Conservation (phyloP, 2,888 invertebrate genomes). For the Synanthedon tipuliformis region DNA sequence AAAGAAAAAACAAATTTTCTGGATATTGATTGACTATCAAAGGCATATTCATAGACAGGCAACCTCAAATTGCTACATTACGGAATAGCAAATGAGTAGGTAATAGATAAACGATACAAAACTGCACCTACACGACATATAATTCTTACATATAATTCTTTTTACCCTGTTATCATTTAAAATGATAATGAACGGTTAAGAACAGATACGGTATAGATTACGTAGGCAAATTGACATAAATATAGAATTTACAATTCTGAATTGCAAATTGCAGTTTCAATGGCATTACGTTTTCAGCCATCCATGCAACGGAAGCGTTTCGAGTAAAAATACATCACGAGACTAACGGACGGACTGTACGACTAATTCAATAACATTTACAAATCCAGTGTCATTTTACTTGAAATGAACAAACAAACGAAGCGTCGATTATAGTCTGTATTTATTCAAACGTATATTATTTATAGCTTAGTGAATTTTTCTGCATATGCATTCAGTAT, state of each 20-base stretch:
- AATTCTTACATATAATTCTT: no score
- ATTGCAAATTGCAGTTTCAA: constrained; percentile 17
- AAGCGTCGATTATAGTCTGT: no score
- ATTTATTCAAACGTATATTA: no score
- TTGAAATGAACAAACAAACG: background rate
- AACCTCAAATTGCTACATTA: no score
- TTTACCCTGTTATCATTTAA: background rate
- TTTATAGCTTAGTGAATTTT: no score
- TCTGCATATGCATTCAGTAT: no score
- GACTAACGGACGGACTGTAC: constrained; percentile 12
- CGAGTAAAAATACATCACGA: constrained; percentile 23
- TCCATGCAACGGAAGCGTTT: constrained; percentile 19
- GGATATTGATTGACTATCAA: no score
- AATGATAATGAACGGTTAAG: background rate
- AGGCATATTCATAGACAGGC: no score
- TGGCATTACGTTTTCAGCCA: constrained; percentile 13
- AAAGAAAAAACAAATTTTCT: no score
- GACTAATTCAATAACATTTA: constrained; percentile 24
- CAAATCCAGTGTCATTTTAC: constrained; percentile 20
- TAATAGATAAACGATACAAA: no score
- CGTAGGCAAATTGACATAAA: background rate
- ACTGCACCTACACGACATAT: no score
- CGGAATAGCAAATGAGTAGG: no score
- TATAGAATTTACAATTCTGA: constrained; percentile 1
- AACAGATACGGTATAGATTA: background rate